Percentiles rank a stretch among this genome's conserved stretches.
Conservation (phyloP, 2,888 invertebrate genomes). For the Acanthoscelides obtectus region DNA sequence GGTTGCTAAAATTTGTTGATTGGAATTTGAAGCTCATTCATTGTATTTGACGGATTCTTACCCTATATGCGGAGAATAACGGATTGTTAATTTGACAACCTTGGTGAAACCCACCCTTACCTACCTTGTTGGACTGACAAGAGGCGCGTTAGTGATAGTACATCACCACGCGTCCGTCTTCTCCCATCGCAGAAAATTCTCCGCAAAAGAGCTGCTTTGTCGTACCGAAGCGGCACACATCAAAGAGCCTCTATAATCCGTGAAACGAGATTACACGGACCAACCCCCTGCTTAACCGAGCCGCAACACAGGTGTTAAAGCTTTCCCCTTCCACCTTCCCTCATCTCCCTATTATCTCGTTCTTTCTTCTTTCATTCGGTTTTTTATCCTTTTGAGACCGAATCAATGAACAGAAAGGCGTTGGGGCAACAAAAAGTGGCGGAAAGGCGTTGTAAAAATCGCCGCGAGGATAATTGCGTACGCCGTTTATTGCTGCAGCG, state of each 20-base stretch:
- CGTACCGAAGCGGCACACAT: background rate
- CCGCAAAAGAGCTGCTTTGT: background rate
- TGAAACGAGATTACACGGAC: background rate
- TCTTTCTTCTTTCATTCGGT: background rate
- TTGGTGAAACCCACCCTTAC: too few relatives aligned
- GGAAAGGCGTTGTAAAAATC: background rate
- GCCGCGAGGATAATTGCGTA: background rate
- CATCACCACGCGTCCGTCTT: background rate
- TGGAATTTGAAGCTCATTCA: too few relatives aligned
- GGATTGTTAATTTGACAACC: too few relatives aligned
- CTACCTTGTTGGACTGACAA: too few relatives aligned
- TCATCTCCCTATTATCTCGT: too few relatives aligned
- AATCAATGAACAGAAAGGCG: background rate
- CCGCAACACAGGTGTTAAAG: background rate
- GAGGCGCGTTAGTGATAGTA: too few relatives aligned
- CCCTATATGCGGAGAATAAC: too few relatives aligned
- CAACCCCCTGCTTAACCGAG: background rate
- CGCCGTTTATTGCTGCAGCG: background rate
- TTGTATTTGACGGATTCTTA: too few relatives aligned
- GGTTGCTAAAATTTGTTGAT: too few relatives aligned
- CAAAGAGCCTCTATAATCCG: background rate
- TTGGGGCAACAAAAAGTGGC: background rate
- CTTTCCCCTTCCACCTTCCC: background rate
- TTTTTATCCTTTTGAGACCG: background rate
- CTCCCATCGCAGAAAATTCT: background rate